A percentile compares a stretch with the other conserved stretches of the same genome.
Conservation (phyloP, 2,113 vertebrate species). For the Puntigrus tetrazona region DNA sequence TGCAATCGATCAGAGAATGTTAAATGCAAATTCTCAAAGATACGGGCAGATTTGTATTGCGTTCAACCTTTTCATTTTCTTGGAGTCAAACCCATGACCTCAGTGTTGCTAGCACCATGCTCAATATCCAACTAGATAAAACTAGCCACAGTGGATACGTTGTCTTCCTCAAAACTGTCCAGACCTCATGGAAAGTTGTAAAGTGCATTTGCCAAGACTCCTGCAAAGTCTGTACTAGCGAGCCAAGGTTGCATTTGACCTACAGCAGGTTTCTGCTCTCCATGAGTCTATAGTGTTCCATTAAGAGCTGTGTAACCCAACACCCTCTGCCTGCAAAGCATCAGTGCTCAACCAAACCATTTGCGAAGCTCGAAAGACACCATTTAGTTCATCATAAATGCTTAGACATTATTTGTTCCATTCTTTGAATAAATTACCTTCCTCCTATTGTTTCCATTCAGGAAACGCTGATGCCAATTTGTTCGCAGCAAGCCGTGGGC, state of each 20-base stretch:
- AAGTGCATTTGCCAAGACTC: neutral
- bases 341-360: constrained; percentile 27
- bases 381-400: neutral
- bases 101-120: neutral
- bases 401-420: neutral
- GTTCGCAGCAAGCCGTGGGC: neutral
- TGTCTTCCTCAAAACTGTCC: neutral
- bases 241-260: constrained; percentile 50
- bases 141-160: neutral
- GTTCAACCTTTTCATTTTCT: neutral
- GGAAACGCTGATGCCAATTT: neutral
- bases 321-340: constrained; percentile 48
- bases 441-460: neutral
- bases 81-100: neutral
- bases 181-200: constrained; percentile 26
- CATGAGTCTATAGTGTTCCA: constrained; percentile 20
- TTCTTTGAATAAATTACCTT: neutral
- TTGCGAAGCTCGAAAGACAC: neutral
- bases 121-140: constrained; percentile 5
- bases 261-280: constrained; percentile 45
- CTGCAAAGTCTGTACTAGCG: constrained; percentile 12
- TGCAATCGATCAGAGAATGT: neutral
- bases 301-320: constrained; percentile 52
- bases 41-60: neutral
- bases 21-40: neutral